Conservation (phyloP, 2,888 invertebrate species). For the Hoplodrina ambigua region DNA sequence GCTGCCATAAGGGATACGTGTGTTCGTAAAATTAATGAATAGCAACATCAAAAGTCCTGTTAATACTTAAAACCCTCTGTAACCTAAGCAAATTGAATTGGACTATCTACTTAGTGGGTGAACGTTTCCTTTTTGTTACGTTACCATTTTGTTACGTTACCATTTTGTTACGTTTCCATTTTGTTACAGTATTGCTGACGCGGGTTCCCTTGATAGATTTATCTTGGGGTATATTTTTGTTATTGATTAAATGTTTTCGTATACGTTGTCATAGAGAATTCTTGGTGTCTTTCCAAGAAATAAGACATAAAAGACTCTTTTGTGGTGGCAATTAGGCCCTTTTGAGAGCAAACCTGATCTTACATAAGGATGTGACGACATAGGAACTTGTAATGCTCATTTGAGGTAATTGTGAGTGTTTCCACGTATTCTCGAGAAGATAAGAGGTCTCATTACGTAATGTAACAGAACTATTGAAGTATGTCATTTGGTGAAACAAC, state of each 20-base stretch:
- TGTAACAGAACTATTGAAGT: background rate
- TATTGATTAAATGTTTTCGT: slow-evolving; percentile 40
- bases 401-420: background rate
- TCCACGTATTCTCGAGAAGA: slow-evolving; percentile 3
- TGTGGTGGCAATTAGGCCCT: slow-evolving; percentile 2
- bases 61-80: slow-evolving; percentile 64
- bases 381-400: background rate
- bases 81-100: slow-evolving; percentile 71
- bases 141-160: background rate
- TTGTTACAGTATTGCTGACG: slow-evolving; percentile 49
- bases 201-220: slow-evolving; percentile 43
- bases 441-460: background rate
- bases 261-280: slow-evolving; percentile 9
- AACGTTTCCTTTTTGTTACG: slow-evolving; percentile 44
- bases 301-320: background rate
- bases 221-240: slow-evolving; percentile 39
- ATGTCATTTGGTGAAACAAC: background rate
- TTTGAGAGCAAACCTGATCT: background rate
- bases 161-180: slow-evolving; percentile 24
- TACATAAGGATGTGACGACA: background rate
- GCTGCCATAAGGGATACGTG: slow-evolving; percentile 50
- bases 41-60: slow-evolving; percentile 62
- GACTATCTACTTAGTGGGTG: slow-evolving; percentile 53
- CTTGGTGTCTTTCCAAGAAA: slow-evolving; percentile 16
- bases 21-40: slow-evolving; percentile 69